Evolutionary conservation across 1,140 invertebrate genomes (phyloP).

Genomic region (Anadara kagoshimensis): DNA sequence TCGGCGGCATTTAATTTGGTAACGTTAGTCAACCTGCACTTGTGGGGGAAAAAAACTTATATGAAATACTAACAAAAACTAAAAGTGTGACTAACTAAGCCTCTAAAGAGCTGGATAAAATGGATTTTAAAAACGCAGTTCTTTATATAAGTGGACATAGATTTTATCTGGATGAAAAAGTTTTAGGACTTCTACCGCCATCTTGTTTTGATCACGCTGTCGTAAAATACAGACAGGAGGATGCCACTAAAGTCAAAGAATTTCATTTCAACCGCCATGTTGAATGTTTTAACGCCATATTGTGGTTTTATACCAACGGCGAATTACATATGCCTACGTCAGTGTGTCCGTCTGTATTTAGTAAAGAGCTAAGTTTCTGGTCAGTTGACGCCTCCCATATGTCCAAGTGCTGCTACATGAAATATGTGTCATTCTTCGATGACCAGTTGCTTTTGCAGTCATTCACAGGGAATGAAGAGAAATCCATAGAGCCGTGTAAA

Average conservation of each 20-base stretch:
- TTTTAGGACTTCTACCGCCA: conserved; percentile 27
- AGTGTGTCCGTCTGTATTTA: conserved; percentile 49
- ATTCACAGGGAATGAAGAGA: conserved; percentile 36
- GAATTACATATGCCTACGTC: conserved; percentile 54
- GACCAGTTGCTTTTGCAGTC: conserved; percentile 50
- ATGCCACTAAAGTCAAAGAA: conserved; percentile 15
- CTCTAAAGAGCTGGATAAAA: too few relatives aligned
- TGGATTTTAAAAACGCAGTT: conserved; percentile 17
- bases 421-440: conserved; percentile 47
- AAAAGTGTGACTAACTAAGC: too few relatives aligned
- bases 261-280: conserved; percentile 31
- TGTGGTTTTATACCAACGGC: conserved; percentile 52
- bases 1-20: too few relatives aligned
- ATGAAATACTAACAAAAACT: too few relatives aligned
- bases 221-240: neutral
- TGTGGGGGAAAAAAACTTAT: too few relatives aligned
- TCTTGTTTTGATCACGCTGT: conserved; percentile 27
- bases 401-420: conserved; percentile 56
- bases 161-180: conserved; percentile 21
- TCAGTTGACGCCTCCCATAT: conserved; percentile 45
- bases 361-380: conserved; percentile 58
- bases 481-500: conserved; percentile 4
- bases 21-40: too few relatives aligned
- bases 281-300: conserved; percentile 45
- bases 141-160: conserved; percentile 30